Conservation (phyloP, 2,113 vertebrate species). For the Nycticryphes semicollaris region DNA sequence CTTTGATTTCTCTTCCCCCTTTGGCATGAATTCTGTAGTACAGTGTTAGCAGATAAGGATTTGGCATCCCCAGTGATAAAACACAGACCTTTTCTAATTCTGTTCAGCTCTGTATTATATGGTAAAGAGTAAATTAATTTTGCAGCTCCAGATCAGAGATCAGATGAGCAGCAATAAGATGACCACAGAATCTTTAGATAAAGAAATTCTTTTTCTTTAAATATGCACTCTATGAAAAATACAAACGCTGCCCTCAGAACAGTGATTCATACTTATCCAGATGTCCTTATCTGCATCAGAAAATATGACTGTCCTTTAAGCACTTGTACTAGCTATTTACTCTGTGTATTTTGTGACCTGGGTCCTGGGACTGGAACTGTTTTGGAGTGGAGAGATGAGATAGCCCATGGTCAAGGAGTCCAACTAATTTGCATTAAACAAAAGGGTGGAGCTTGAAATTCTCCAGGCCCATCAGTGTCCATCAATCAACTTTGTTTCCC, state of each 20-base stretch:
- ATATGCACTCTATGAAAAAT: background rate
- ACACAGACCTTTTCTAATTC: background rate
- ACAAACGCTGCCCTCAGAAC: background rate
- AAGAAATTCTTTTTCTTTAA: background rate
- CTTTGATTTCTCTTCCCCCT: background rate
- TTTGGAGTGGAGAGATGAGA: background rate
- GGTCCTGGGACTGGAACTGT: background rate
- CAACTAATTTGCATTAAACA: background rate
- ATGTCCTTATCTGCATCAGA: background rate
- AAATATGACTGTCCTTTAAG: background rate
- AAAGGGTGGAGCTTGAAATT: background rate
- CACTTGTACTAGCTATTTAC: background rate
- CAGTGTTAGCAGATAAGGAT: background rate
- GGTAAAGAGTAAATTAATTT: slow-evolving; percentile 3
- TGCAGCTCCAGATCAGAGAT: slow-evolving; percentile 5
- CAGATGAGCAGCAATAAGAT: background rate
- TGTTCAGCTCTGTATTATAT: background rate
- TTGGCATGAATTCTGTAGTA: background rate
- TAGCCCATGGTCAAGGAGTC: background rate
- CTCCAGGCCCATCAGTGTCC: background rate
- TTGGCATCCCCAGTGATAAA: slow-evolving; percentile 12
- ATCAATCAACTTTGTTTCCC: background rate
- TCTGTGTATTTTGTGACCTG: background rate
- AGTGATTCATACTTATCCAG: background rate
- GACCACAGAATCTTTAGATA: background rate